Evolutionary conservation across 2,888 invertebrate genomes (phyloP), one percentile per base, ranked within the genome.

Genomic region (Cosmorhoe ocellata): DNA sequence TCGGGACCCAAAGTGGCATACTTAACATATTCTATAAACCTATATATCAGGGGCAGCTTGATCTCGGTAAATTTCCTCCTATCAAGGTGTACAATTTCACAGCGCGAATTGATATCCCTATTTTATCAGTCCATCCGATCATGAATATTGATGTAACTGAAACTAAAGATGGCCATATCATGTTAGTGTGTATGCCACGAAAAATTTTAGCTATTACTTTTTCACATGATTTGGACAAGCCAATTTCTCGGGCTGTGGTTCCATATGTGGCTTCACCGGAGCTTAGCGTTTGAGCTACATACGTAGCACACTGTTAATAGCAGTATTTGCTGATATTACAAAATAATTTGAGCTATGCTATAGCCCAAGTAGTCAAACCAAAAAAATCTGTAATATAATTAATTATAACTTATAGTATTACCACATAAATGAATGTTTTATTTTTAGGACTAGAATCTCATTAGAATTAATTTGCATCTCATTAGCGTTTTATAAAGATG

Each of bases 101-200:
- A 64, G 77, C 82, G 1, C 53, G 76, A 0, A 64, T 61, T 0
- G 80, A 84, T 22, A 76, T 78, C 30, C 84, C 84, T 0, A 78
- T 83, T 0, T 53, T 84, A 0, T 74, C 80, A 0, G 64, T 67
- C 47, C 75, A 82, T 54, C 83, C 84, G 0, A 82, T 89, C 27
- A 44, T 83, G 0, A 71, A 77, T 48, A 74, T 88, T 4, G 87
- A 89, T 38, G 74, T 83, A 0, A 34, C 76, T 0, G 89, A 89
- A 63, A 56, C 59, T 0, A 72, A 76, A 30, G 69, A 76, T 0
- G 81, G 84, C 0, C 89, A 89, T 42, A 77, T 61, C 0, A 71
- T 89, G 0, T 51, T 85, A 1, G 78, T 85, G 0, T 87, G 75
- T 0, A 85, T 87, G 86, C 85, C 84, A 0, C 81, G 83, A 43